A percentile compares a stretch with the other conserved stretches of the same genome.
These are phyloP conservation scores for Romanogobio albipinnatus DNA, from an alignment of 2,113 vertebrate genomes.

Conservation along the genomic window DNA sequence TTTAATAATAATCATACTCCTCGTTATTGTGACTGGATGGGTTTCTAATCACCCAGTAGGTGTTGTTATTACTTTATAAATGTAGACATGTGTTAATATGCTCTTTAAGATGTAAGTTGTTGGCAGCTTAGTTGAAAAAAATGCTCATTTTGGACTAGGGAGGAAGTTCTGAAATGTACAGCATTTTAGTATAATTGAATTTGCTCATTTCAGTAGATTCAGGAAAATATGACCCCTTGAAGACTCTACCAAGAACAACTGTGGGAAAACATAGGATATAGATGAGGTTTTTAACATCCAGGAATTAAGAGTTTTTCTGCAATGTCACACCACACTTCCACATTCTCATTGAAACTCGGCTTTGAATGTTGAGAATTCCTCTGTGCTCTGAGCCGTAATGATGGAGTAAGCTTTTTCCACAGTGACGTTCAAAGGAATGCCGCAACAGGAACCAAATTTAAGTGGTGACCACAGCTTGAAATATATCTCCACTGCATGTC, in stretches of 20 bases:
- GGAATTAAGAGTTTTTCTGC: slow-evolving; percentile 29
- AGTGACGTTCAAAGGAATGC: slow-evolving; percentile 39
- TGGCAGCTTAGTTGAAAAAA: neutral
- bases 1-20: neutral
- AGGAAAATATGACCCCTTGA: slow-evolving; percentile 2
- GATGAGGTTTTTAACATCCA: slow-evolving; percentile 34
- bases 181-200: neutral
- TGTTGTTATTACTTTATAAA: no score
- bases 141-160: neutral
- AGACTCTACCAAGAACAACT: neutral
- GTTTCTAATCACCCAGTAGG: no score
- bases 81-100: no score
- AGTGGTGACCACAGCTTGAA: slow-evolving; percentile 40
- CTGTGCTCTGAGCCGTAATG: slow-evolving; percentile 14
- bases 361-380: slow-evolving; percentile 13
- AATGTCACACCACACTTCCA: slow-evolving; percentile 35
- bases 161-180: neutral
- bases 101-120: neutral
- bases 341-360: neutral
- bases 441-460: slow-evolving; percentile 22
- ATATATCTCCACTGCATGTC: slow-evolving; percentile 31
- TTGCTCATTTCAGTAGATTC: neutral
- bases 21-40: neutral
- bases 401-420: slow-evolving; percentile 33
- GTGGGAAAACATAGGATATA: slow-evolving; percentile 31